These are phyloP conservation scores for Caenorhabditis parvicauda DNA, from an alignment of 2,888 invertebrate genomes.

Conservation along the genomic window DNA sequence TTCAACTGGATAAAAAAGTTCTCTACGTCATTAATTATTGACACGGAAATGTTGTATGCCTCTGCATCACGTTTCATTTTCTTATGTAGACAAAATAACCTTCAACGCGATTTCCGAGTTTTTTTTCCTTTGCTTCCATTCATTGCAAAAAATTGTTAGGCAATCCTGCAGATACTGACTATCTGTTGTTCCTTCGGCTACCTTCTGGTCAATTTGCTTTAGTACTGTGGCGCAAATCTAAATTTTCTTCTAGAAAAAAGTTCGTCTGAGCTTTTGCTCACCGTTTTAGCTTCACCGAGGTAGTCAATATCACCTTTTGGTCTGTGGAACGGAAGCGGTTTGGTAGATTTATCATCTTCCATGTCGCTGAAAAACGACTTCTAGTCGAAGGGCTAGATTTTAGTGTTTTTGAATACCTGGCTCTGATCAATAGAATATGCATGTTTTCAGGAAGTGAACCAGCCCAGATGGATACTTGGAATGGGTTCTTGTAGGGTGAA, in stretches of 20 bases:
- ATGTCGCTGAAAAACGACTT: no score
- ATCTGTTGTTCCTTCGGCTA: conserved; percentile 9
- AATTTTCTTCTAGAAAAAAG: conserved; percentile 1
- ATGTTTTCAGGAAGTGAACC: no score
- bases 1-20: no score
- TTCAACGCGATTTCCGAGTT: conserved; percentile 45
- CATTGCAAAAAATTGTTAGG: conserved; percentile 18
- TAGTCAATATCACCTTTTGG: conserved; percentile 14
- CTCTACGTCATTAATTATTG: no score
- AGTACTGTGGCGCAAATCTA: conserved; percentile 16
- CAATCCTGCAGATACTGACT: conserved; percentile 7
- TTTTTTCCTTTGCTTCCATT: conserved; percentile 40
- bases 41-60: no score
- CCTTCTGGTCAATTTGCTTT: conserved; percentile 11
- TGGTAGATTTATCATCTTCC: background rate
- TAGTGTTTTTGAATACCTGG: no score
- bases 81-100: conserved; percentile 21
- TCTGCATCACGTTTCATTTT: no score
- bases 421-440: no score
- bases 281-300: conserved; percentile 11
- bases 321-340: conserved; percentile 15
- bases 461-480: no score
- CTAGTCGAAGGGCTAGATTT: no score
- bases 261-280: conserved; percentile 2
- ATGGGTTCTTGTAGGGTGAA: no score